Evolutionary conservation across 1,140 invertebrate genomes (phyloP).

Genomic region (Homarus americanus): DNA sequence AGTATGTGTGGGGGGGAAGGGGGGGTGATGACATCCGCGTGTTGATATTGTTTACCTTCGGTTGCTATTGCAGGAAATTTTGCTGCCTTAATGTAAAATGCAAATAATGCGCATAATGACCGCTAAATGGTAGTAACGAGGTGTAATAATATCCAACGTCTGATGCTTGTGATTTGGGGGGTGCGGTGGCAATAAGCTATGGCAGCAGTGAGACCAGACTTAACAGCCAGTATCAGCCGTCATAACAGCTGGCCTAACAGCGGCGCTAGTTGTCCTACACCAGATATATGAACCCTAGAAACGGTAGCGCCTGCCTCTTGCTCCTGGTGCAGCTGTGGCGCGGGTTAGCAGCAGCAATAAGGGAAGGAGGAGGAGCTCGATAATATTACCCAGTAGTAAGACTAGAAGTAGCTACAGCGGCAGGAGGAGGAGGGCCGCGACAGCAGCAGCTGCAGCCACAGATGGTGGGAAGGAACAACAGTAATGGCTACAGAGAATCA

Average conservation of each 20-base stretch:
- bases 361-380: no score
- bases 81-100: slow-evolving; percentile 47
- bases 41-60: slow-evolving; percentile 32
- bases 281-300: slow-evolving; percentile 20
- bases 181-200: background rate
- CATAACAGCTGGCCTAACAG: background rate
- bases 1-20: background rate
- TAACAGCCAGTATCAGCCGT: background rate
- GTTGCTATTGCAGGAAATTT: slow-evolving; percentile 20
- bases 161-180: slow-evolving; percentile 52
- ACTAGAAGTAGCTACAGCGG: background rate
- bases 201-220: background rate
- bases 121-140: slow-evolving; percentile 47
- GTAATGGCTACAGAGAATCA: no score
- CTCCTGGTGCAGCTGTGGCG: background rate
- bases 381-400: background rate
- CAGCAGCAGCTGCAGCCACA: background rate
- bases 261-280: slow-evolving; percentile 2
- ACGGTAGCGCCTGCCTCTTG: background rate
- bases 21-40: background rate
- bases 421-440: background rate
- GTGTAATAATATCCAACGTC: slow-evolving; percentile 38
- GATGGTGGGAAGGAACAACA: background rate
- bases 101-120: slow-evolving; percentile 54
- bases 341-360: background rate